Base-by-base conservation (phyloP, 2,113 vertebrate species). In the Lepisosteus osseus region DNA sequence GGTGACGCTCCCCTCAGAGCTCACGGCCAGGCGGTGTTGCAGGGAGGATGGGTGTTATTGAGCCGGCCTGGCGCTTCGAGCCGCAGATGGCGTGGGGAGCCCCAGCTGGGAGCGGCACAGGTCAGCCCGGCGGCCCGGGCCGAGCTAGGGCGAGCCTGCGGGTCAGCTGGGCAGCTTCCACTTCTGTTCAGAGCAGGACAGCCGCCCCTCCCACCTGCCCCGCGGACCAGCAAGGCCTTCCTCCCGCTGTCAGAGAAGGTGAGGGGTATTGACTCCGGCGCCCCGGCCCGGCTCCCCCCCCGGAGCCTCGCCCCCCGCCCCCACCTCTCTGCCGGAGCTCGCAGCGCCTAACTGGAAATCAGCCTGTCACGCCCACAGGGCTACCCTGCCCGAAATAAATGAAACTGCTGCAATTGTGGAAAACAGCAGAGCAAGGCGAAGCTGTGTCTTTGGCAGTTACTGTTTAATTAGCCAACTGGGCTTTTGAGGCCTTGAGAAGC, bases 371-470 rank as follows among this genome's bases (percentile, higher is more conserved):
- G 62, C 86, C 76, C 74, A 79, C 73, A 62, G 67, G 80, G 75
- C 72, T 54, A 72, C 67, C 75, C n/a, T 75, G 81, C 82, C 88
- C 86, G 79, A 82, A 79, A 85, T 86, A 86, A 82, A 91, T 90
- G 78, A 85, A 80, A 87, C 79, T 47, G 44, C 79, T 62, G 72
- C 72, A 79, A 81, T 69, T 42, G 75, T 83, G 45, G 70, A 67
- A 74, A 67, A 69, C 66, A 61, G 76, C 72, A 71, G 69, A 67
- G 71, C 44, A 67, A 67, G 54, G 71, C 44, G 71, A 61, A 65
- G 67, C 68, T 54, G 62, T 74, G 80, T 83, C 77, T 83, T 29
- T 29, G 14, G 77, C 76, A 77, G 79, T 87, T 86, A 83, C 76
- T 71, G 76, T 82, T 86, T 86, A 89, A 90, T 90, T 86, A 88